phyloP scores from a whole-genome alignment of 1,140 invertebrate species.

The Ooceraea biroi region DNA sequence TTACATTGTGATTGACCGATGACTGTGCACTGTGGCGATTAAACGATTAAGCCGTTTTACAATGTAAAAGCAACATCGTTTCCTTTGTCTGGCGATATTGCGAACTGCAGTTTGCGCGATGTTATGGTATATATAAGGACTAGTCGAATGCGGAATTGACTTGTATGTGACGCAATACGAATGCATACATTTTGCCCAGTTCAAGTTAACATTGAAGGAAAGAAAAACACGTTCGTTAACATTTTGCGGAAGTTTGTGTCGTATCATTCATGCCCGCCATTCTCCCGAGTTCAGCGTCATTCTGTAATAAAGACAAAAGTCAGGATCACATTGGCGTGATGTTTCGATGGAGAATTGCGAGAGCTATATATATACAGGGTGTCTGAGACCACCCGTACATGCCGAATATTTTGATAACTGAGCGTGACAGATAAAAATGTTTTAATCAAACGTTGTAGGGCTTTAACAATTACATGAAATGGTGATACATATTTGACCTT shows the following conservation, averaged over 20 bases:
- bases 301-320: constrained; percentile 48
- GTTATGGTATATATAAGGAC: constrained; percentile 5
- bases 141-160: constrained; percentile 5
- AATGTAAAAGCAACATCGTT: background rate
- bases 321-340: no score
- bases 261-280: constrained; percentile 22
- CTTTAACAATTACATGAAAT: no score
- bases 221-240: constrained; percentile 25
- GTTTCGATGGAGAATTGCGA: no score
- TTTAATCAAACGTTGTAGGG: no score
- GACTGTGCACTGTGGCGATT: constrained; percentile 1
- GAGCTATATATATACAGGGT: no score
- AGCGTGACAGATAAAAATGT: no score
- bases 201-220: background rate
- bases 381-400: no score
- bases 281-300: constrained; percentile 62
- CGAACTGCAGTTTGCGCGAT: constrained; percentile 2
- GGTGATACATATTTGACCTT: no score
- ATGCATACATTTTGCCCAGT: background rate
- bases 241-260: constrained; percentile 34
- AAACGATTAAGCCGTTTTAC: background rate
- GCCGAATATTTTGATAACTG: no score
- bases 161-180: background rate
- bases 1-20: constrained; percentile 18
- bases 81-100: constrained; percentile 1